Percentiles rank a stretch among this genome's conserved stretches.
Conservation (phyloP, 2,113 vertebrate genomes). For the Opisthocomus hoazin region DNA sequence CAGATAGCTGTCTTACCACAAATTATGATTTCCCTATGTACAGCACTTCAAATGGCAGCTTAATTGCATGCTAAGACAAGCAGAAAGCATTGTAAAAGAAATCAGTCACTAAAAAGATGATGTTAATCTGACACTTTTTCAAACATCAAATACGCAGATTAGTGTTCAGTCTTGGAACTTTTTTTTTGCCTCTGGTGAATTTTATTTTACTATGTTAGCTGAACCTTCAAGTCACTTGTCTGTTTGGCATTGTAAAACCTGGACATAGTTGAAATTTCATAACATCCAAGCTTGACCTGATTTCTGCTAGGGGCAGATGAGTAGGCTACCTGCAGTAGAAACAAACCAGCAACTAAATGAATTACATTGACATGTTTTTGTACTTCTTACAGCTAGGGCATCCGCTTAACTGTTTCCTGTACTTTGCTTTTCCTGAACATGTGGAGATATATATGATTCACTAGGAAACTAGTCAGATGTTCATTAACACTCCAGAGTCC, state of each 20-base stretch:
- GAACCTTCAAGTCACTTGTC: background rate
- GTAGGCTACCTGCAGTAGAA: background rate
- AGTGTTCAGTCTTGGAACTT: background rate
- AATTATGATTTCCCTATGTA: background rate
- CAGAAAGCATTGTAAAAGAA: background rate
- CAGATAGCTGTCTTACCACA: rapidly evolving
- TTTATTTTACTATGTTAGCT: background rate
- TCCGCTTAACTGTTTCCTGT: background rate
- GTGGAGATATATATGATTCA: background rate
- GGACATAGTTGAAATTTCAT: background rate
- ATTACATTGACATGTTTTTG: background rate
- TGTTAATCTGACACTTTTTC: background rate
- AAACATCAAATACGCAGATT: background rate
- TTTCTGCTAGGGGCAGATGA: background rate
- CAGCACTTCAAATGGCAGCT: background rate
- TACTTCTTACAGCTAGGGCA: background rate
- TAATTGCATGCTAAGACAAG: background rate
- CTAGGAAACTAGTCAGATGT: background rate
- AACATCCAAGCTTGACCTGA: background rate
- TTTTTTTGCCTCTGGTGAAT: background rate
- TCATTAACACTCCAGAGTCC: background rate
- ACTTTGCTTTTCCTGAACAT: background rate
- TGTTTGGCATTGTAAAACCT: background rate
- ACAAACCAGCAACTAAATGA: background rate
- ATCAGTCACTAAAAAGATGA: background rate